phyloP scores from a whole-genome alignment of 2,888 invertebrate genomes.

The Cabera pusaria region DNA sequence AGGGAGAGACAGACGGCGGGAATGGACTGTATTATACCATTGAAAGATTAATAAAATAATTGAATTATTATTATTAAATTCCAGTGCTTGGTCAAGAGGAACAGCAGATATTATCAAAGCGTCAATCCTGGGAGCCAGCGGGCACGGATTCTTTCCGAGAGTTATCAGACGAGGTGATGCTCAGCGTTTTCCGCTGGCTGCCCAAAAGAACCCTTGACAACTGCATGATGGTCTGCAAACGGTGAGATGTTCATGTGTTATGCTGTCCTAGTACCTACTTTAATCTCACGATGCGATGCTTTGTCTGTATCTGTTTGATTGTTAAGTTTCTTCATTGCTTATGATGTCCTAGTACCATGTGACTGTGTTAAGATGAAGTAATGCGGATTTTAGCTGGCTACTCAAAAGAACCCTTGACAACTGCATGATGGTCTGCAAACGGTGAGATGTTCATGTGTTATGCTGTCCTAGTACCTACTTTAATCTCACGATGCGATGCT shows the following conservation, averaged over 20 bases:
- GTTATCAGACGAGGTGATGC: slow-evolving; percentile 93
- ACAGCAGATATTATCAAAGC: slow-evolving; percentile 35
- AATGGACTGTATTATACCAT: too few relatives aligned
- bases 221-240: slow-evolving; percentile 88
- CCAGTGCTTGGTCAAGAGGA: slow-evolving; percentile 41
- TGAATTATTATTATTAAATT: too few relatives aligned
- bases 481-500: too few relatives aligned
- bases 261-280: not conserved
- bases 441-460: slow-evolving; percentile 53
- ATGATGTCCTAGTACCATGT: slow-evolving; percentile 2
- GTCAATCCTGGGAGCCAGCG: slow-evolving; percentile 26
- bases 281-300: too few relatives aligned
- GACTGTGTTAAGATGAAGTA: slow-evolving; percentile 92
- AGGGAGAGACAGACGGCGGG: too few relatives aligned
- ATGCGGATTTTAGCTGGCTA: slow-evolving; percentile 93
- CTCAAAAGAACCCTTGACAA: slow-evolving; percentile 89
- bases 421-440: slow-evolving; percentile 88
- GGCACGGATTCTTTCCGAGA: slow-evolving; percentile 85
- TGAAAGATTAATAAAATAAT: too few relatives aligned
- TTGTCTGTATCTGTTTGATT: too few relatives aligned
- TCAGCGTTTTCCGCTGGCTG: slow-evolving; percentile 92
- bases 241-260: slow-evolving; percentile 53
- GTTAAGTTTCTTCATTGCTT: too few relatives aligned
- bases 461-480: not conserved
- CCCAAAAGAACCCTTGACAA: slow-evolving; percentile 89